Conservation (phyloP, 1,140 invertebrate genomes). For the Lordiphosa clarofinis region DNA sequence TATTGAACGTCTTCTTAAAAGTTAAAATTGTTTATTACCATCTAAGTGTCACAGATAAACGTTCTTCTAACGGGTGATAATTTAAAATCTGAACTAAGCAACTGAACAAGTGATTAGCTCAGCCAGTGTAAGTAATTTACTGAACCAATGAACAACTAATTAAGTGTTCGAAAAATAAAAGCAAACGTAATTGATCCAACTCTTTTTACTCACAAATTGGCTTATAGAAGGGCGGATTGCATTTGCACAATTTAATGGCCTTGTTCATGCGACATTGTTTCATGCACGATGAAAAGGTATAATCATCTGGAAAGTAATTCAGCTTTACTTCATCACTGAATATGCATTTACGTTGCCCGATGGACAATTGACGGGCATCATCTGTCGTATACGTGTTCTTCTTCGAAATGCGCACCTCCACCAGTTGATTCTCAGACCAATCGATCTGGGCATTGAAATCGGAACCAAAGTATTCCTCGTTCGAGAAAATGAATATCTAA, state of each 20-base stretch:
- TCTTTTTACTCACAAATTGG: constrained; percentile 74
- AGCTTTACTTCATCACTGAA: constrained; percentile 84
- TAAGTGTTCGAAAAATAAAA: no score
- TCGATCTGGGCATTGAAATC: constrained; percentile 85
- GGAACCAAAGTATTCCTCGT: constrained; percentile 84
- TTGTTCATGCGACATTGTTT: constrained; percentile 85
- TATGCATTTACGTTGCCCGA: constrained; percentile 84
- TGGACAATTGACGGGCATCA: constrained; percentile 84
- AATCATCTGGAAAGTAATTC: constrained; percentile 81
- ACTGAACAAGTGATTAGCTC: no score
- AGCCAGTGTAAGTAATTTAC: no score
- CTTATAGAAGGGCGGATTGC: constrained; percentile 85
- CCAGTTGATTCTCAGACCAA: constrained; percentile 83
- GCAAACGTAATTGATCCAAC: no score
- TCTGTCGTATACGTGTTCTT: constrained; percentile 87
- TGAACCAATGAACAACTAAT: no score
- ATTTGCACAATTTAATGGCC: constrained; percentile 83
- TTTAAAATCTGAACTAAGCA: no score
- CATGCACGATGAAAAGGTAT: constrained; percentile 86
- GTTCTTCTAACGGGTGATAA: no score
- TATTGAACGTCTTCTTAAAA: no score
- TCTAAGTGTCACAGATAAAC: no score
- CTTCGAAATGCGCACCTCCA: constrained; percentile 84
- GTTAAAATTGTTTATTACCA: no score
- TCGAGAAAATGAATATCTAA: constrained; percentile 84